phyloP scores from a whole-genome alignment of 2,888 invertebrate species.

The Caenorhabditis sulstoni region DNA sequence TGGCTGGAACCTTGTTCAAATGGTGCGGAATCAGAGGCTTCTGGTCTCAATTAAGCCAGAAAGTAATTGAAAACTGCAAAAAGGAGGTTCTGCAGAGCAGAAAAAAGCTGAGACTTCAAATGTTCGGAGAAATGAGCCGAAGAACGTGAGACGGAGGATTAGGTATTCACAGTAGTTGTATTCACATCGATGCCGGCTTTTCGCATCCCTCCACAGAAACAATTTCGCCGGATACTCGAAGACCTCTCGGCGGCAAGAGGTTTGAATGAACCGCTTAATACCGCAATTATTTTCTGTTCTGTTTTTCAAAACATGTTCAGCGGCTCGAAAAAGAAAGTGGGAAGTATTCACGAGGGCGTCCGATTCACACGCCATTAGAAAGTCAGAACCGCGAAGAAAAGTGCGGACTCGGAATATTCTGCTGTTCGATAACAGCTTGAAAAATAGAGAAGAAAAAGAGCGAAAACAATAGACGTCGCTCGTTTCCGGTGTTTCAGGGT shows the following conservation, averaged over 20 bases:
- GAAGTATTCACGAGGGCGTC: too few relatives aligned
- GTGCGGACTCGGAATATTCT: neutral
- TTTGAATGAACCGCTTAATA: conserved; percentile 41
- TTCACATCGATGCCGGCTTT: conserved; percentile 4
- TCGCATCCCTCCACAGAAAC: conserved; percentile 27
- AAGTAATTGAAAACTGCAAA: conserved; percentile 14
- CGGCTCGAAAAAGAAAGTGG: too few relatives aligned
- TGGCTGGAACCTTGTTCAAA: neutral
- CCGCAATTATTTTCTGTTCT: conserved; percentile 36
- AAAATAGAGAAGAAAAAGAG: neutral
- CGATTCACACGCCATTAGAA: neutral
- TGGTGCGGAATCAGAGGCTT: neutral
- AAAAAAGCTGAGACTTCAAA: conserved; percentile 15
- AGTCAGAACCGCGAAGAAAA: neutral
- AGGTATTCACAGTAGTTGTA: conserved; percentile 41
- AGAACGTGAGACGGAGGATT: conserved; percentile 8
- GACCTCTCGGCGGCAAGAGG: conserved; percentile 31
- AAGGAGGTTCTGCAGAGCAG: neutral
- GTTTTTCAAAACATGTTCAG: conserved; percentile 41
- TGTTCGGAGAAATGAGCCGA: neutral
- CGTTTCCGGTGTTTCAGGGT: conserved; percentile 44
- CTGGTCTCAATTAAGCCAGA: neutral
- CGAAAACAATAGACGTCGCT: conserved; percentile 18
- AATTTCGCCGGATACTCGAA: conserved; percentile 42
- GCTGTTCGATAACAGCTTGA: neutral